A percentile compares a stretch with the other conserved stretches of the same genome.
phyloP scores from a whole-genome alignment of 2,797 vertebrate species.

The Coregonus sp. region DNA sequence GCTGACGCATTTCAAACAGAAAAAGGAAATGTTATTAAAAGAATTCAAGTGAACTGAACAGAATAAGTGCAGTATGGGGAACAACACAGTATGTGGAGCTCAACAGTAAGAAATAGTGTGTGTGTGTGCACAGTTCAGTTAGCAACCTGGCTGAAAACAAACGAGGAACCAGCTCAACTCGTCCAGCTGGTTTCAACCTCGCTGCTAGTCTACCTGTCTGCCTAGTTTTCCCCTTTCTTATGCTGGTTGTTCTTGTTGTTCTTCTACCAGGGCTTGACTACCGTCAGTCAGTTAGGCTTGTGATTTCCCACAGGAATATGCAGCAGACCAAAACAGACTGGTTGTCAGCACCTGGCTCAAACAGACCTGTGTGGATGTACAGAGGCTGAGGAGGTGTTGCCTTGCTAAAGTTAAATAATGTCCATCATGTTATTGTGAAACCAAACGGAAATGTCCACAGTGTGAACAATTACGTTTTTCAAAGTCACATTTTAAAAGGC shows the following conservation, averaged over 20 bases:
- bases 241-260: constrained; percentile 51
- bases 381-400: constrained; percentile 56
- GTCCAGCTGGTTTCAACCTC: constrained; percentile 60
- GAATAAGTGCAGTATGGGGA: background rate
- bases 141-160: constrained; percentile 45
- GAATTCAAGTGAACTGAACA: background rate
- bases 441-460: background rate
- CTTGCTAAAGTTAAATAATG: constrained; percentile 36
- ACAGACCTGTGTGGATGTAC: constrained; percentile 54
- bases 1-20: background rate
- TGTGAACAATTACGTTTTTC: background rate
- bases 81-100: background rate
- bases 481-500: constrained; percentile 39
- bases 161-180: constrained; percentile 65
- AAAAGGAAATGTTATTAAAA: background rate
- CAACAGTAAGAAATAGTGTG: background rate
- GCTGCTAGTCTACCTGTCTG: constrained; percentile 10
- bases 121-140: background rate
- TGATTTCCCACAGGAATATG: constrained; percentile 48
- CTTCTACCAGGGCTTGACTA: constrained; percentile 43
- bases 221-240: constrained; percentile 29
- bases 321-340: constrained; percentile 38
- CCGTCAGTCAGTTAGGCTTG: constrained; percentile 19
- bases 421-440: background rate
- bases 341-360: constrained; percentile 60